Evolutionary conservation across 2,888 invertebrate genomes (phyloP), one percentile per base, ranked within the genome.

Genomic region (Cheilosia vulpina): DNA sequence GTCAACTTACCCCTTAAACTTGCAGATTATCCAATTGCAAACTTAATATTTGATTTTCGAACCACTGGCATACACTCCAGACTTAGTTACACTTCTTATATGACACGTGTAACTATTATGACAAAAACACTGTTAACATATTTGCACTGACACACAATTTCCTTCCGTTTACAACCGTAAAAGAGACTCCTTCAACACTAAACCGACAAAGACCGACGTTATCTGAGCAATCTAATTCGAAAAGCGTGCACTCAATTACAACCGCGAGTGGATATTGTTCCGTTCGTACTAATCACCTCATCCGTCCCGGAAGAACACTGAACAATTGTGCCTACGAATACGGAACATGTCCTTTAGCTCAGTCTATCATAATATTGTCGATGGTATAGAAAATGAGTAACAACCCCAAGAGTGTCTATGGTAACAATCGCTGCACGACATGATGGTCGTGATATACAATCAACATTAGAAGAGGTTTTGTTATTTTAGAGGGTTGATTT

Each of bases 241-340:
- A 73, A 87, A 87, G 87, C 87, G 88, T 87, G 87, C 63, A 19
- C 66, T 79, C 76, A 87, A 87, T 88, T 88, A 87, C n/a, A 53
- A 81, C 81, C 77, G 65, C 77, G 43, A 62, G 66, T 27, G 58
- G 45, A 58, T 77, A 81, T 73, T 81, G 81, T 81, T 81, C 77
- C 57, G 71, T 58, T 62, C 31, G 45, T 43, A 85, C 85, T 87
- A 87, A 81, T 85, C 80, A 72, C 38, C 66, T 66, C 62, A 77
- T 81, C 43, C 71, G 71, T 19, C 75, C 66, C 76, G 76, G 73
- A 79, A 84, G 73, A 69, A 34, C 41, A 68, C 31, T 58, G 73
- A 79, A 69, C 78, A 75, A 62, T 69, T 76, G 72, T 43, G 21
- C 68, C 57, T 27, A 58, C 45, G 55, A 43, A 62, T 27, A 58